phyloP scores from a whole-genome alignment of 2,888 invertebrate genomes.

The Neria commutata region DNA sequence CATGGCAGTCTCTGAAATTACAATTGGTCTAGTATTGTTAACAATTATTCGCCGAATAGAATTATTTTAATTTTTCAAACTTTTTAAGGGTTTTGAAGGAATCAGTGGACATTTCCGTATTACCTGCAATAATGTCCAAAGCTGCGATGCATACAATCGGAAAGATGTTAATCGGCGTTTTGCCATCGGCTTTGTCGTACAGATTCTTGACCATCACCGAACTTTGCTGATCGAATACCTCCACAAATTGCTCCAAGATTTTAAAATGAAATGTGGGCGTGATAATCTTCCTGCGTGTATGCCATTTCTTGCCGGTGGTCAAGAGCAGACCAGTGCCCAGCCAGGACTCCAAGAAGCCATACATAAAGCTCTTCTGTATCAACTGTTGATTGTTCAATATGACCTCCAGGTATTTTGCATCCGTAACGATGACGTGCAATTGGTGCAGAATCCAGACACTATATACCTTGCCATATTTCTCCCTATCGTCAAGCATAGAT shows the following conservation, averaged over 20 bases:
- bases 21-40: too few relatives aligned
- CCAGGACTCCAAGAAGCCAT: conserved; percentile 50
- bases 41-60: too few relatives aligned
- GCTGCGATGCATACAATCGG: conserved; percentile 68
- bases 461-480: conserved; percentile 58
- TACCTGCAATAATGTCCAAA: conserved; percentile 65
- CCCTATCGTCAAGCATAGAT: too few relatives aligned
- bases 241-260: conserved; percentile 75
- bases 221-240: conserved; percentile 72
- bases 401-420: conserved; percentile 58
- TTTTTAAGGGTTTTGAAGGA: too few relatives aligned
- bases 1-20: conserved; percentile 61
- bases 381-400: conserved; percentile 50
- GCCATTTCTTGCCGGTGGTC: conserved; percentile 68
- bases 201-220: conserved; percentile 67
- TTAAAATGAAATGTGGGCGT: conserved; percentile 79
- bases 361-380: conserved; percentile 51
- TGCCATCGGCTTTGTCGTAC: conserved; percentile 59
- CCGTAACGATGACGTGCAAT: conserved; percentile 14
- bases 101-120: background rate
- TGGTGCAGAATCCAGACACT: conserved; percentile 47
- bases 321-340: conserved; percentile 55
- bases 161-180: conserved; percentile 65
- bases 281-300: conserved; percentile 70
- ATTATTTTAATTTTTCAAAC: too few relatives aligned